Evolutionary conservation across 1,140 invertebrate genomes (phyloP), one percentile per base, ranked within the genome.

Genomic region (Bombus polaris): DNA sequence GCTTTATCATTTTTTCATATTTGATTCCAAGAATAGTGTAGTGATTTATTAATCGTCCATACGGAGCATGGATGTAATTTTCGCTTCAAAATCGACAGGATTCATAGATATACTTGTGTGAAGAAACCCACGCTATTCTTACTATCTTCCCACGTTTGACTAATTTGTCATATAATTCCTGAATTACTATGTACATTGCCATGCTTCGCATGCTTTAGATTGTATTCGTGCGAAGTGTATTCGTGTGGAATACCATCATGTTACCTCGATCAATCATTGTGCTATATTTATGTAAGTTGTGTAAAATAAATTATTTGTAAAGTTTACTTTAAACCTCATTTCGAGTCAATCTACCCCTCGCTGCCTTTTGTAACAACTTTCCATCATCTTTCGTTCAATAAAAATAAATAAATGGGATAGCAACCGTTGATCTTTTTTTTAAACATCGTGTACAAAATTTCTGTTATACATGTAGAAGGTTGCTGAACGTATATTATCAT

Each of bases 291-390:
- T 91, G 81, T 83, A 92, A 89, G 77, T 90, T 89, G 88, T 92
- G 90, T 90, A 90, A 87, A 92, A 92, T 93, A 92, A 92, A 92
- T 88, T 90, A 88, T 92, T 92, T 91, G 70, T 89, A 88, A 90
- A 88, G 77, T 91, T 81, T 44, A 28, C 18, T 15, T 39, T 13
- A 4, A 68, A 47, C 25, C 32, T 85, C 25, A 37, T 28, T 78
- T 62, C 42, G 25, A 4, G 10, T 15, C 10, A 32, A 4, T 18
- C 18, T 53, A 13, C 35, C 10, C 12, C 42, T 44, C 65, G 0
- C 32, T 66, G 13, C 2, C 65, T 32, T 66, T 66, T 22, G 1
- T 18, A 65, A 32, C 65, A 66, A 37, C 22, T 35, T 68, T 25
- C 35, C 1, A 68, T 68, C 32, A 10, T 37, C 9, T 10, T 25